Evolutionary conservation across 2,888 invertebrate species (phyloP).

Genomic region (Yponomeuta cagnagella): DNA sequence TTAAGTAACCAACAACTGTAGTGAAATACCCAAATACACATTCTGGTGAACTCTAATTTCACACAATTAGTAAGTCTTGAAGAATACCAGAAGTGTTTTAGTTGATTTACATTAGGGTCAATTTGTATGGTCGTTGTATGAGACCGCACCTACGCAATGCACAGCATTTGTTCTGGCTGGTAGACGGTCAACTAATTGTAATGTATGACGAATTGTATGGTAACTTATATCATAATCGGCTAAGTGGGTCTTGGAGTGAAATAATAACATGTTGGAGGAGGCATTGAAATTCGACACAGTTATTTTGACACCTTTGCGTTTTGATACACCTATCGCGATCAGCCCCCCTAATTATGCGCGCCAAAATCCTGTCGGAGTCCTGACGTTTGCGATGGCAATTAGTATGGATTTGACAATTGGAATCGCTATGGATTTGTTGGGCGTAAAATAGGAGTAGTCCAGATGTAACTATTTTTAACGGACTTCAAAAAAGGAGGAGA

Average conservation of each 20-base stretch:
- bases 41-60: background rate
- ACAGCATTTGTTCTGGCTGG: background rate
- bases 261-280: background rate
- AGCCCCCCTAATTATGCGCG: too few relatives aligned
- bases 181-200: conserved; percentile 20
- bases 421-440: too few relatives aligned
- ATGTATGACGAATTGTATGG: conserved; percentile 58
- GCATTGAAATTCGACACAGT: background rate
- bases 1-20: background rate
- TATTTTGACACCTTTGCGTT: too few relatives aligned
- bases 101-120: background rate
- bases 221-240: conserved; percentile 21
- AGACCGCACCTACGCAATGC: background rate
- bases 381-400: too few relatives aligned
- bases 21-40: background rate
- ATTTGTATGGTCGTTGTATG: conserved; percentile 1
- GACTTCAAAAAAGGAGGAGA: too few relatives aligned
- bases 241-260: background rate
- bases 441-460: too few relatives aligned
- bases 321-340: too few relatives aligned
- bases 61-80: background rate
- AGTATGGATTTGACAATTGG: too few relatives aligned
- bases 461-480: too few relatives aligned
- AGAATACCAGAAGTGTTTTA: background rate
- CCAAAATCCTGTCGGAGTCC: too few relatives aligned